phyloP scores from a whole-genome alignment of 2,797 vertebrate species.

The Sandelia bainsii region DNA sequence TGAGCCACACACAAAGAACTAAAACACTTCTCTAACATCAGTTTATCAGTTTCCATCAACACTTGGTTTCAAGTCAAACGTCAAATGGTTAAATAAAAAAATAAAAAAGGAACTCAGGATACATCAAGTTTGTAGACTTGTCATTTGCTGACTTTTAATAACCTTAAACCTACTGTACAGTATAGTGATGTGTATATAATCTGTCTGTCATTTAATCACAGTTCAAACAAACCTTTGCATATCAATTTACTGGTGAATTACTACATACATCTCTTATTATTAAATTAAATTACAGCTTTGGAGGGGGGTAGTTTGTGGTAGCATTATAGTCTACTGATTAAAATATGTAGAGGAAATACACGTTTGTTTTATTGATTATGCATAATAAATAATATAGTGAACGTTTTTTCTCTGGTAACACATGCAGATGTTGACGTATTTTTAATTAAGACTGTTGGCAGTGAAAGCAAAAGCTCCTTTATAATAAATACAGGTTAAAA shows the following conservation, averaged over 20 bases:
- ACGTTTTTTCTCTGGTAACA: background rate
- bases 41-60: constrained; percentile 2
- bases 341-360: background rate
- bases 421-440: background rate
- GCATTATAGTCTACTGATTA: background rate
- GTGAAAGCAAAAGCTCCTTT: background rate
- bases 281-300: constrained; percentile 21
- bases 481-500: background rate
- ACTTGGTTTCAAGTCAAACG: constrained; percentile 10
- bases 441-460: background rate
- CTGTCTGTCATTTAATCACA: constrained; percentile 13
- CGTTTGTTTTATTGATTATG: constrained; percentile 7
- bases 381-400: background rate
- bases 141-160: constrained; percentile 9
- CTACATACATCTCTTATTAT: background rate
- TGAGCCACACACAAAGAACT: constrained; percentile 10
- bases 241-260: constrained; percentile 27
- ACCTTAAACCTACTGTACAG: background rate
- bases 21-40: constrained; percentile 19
- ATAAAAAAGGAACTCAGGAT: background rate
- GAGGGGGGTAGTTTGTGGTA: background rate
- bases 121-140: constrained; percentile 7
- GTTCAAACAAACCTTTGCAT: constrained; percentile 19
- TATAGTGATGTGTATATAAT: constrained; percentile 8
- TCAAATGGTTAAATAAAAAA: constrained; percentile 5